These are phyloP conservation scores for Rhinichthys klamathensis DNA, from an alignment of 2,113 vertebrate species.

Conservation along the genomic window DNA sequence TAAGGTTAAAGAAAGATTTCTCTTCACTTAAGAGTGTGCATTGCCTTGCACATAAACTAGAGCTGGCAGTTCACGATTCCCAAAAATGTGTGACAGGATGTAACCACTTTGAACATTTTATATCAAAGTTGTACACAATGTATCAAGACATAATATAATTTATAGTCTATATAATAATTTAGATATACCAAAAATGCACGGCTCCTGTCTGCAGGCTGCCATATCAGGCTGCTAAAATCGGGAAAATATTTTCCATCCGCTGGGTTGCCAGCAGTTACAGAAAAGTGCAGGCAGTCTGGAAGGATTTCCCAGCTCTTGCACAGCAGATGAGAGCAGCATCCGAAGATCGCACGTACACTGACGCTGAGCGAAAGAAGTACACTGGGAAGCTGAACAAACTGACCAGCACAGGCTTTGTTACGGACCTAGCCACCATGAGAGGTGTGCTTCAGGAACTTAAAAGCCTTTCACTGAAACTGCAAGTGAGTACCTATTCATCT, in stretches of 20 bases:
- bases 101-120: neutral
- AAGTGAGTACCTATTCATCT: too few relatives aligned
- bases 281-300: neutral
- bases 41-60: neutral
- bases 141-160: too few relatives aligned
- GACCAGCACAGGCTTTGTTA: too few relatives aligned
- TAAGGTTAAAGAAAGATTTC: neutral
- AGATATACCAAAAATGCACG: neutral
- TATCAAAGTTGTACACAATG: neutral
- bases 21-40: neutral
- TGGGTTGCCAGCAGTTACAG: neutral
- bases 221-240: neutral
- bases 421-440: too few relatives aligned
- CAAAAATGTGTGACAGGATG: neutral
- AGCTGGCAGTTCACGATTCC: neutral
- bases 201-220: neutral
- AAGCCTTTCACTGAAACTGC: too few relatives aligned
- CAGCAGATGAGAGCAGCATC: neutral
- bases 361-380: too few relatives aligned
- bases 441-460: too few relatives aligned
- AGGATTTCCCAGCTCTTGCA: neutral
- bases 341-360: neutral
- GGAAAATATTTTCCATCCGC: neutral
- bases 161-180: too few relatives aligned
- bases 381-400: too few relatives aligned